phyloP scores from a whole-genome alignment of 2,797 vertebrate species.

The Clarias fuscus region DNA sequence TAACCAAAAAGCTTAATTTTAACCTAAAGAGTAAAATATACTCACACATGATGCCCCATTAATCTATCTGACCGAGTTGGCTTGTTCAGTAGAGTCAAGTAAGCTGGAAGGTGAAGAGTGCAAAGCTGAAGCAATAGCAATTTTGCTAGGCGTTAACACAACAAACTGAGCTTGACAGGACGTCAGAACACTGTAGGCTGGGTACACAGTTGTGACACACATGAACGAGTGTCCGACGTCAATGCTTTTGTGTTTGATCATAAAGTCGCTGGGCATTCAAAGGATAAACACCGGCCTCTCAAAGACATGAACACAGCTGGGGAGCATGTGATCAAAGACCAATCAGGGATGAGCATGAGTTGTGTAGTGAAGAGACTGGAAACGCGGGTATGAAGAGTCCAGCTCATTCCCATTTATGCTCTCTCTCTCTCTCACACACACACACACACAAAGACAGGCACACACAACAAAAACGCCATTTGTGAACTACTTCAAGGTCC shows the following conservation, averaged over 20 bases:
- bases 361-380: conserved; percentile 17
- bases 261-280: conserved; percentile 41
- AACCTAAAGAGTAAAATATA: neutral
- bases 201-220: conserved; percentile 39
- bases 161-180: conserved; percentile 10
- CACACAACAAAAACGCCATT: neutral
- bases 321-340: conserved; percentile 33
- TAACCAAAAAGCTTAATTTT: neutral
- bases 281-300: conserved; percentile 26
- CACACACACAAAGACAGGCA: neutral
- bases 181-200: neutral
- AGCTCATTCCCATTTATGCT: neutral
- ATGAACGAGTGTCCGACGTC: conserved; percentile 30
- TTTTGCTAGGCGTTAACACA: conserved; percentile 26
- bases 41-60: neutral
- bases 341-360: conserved; percentile 15
- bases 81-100: neutral
- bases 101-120: neutral
- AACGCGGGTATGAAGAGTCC: neutral
- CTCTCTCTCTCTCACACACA: neutral
- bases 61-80: neutral
- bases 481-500: neutral
- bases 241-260: conserved; percentile 50
- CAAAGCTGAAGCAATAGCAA: neutral
- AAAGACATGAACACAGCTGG: conserved; percentile 31